Evolutionary conservation across 2,888 invertebrate genomes (phyloP), one percentile per base, ranked within the genome.

Genomic region (Gastrophysa polygoni): DNA sequence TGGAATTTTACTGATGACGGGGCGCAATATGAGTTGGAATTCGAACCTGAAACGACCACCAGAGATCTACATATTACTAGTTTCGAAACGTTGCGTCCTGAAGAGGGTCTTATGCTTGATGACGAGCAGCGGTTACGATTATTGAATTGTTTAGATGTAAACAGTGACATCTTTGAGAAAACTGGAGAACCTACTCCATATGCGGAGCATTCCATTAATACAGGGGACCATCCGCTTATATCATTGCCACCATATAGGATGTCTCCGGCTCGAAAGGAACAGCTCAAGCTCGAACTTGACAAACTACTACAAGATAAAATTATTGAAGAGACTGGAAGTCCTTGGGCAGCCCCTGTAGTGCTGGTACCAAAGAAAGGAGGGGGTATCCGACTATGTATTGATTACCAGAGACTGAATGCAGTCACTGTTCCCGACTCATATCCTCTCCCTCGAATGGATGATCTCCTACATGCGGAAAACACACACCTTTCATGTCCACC

Each of bases 311-410:
- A 46, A 20, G 47, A 46, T 3, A 17, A 28, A 3, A 38, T 54
- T n/a, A 55, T 60, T 11, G 60, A 60, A 50, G 56, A 61, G 21
- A 47, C 34, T 28, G 50, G 49, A 21, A 43, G 46, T 2, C 59
- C 59, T 17, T 63, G 63, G 63, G 54, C 55, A 0, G 34, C 55
- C 1, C 68, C 66, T 1, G 64, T 67, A 0, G 69, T 69, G 17
- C 32, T 68, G 38, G 59, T 68, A 7, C 64, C 66, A 5, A 69
- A 69, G 38, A 34, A 54, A 14, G 60, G 61, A 21, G 63, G 63
- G 16, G 34, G 46, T 14, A n/a, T 21, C 7, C 44, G 67, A n/a
- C n/a, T n/a, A n/a, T n/a, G n/a, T n/a, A n/a, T n/a, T n/a, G n/a
- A n/a, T n/a, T n/a, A n/a, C n/a, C n/a, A n/a, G n/a, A n/a, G n/a